Percentiles rank a stretch among this genome's conserved stretches.
phyloP scores from a whole-genome alignment of 2,888 invertebrate species.

The Silvanus unidentatus region DNA sequence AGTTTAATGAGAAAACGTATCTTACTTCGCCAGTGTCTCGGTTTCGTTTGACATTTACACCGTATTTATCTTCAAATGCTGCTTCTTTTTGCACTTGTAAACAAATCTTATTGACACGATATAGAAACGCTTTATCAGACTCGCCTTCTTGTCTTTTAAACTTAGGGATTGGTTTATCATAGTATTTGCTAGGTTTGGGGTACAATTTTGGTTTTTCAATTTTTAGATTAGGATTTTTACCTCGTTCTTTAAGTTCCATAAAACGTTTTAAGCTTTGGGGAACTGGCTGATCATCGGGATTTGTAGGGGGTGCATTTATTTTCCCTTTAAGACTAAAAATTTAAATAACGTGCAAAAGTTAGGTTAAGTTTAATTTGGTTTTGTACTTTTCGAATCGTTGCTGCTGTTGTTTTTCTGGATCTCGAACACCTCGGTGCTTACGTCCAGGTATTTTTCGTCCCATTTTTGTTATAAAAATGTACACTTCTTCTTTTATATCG shows the following conservation, averaged over 20 bases:
- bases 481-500: not conserved
- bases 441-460: constrained; percentile 76
- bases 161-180: constrained; percentile 49
- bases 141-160: constrained; percentile 60
- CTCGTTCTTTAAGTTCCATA: constrained; percentile 53
- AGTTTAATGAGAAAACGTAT: constrained; percentile 5
- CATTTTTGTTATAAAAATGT: constrained; percentile 52
- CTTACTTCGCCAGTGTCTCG: constrained; percentile 47
- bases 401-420: constrained; percentile 66
- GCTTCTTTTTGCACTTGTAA: constrained; percentile 56
- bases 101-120: constrained; percentile 61
- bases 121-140: constrained; percentile 56
- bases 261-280: constrained; percentile 65
- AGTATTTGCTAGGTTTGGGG: constrained; percentile 24
- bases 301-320: constrained; percentile 68
- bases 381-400: constrained; percentile 57
- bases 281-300: constrained; percentile 66
- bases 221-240: constrained; percentile 33
- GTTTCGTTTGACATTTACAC: constrained; percentile 54
- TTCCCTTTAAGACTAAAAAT: constrained; percentile 59
- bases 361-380: constrained; percentile 19
- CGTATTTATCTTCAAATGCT: constrained; percentile 57
- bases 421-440: constrained; percentile 72
- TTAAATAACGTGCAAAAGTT: constrained; percentile 5
- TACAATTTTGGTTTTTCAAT: constrained; percentile 13